Percentiles rank a stretch among this genome's conserved stretches.
Conservation (phyloP, 2,797 vertebrate genomes). For the Leptatherina wallacei region DNA sequence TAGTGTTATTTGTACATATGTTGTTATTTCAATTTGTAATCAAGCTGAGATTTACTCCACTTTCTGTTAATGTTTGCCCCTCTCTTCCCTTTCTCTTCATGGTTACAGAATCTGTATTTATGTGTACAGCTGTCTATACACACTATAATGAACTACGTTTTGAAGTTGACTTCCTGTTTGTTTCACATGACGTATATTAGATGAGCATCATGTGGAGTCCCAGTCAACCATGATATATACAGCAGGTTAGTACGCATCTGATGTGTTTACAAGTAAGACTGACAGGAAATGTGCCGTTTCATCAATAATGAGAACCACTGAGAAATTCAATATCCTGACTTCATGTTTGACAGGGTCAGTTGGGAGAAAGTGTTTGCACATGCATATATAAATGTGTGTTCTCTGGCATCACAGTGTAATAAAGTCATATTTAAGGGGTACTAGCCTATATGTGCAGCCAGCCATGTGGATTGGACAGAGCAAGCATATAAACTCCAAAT, state of each 20-base stretch:
- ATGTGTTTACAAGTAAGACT: conserved; percentile 19
- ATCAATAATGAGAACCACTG: conserved; percentile 38
- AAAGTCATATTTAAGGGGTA: conserved; percentile 37
- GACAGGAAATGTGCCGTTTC: conserved; percentile 37
- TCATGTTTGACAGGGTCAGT: conserved; percentile 17
- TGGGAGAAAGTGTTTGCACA: conserved; percentile 43
- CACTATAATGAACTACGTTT: neutral
- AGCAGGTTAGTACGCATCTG: neutral
- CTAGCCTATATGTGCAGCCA: conserved; percentile 15
- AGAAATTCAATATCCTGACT: conserved; percentile 66
- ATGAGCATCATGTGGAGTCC: neutral
- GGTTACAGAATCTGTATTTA: neutral
- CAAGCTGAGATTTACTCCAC: neutral
- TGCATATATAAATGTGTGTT: conserved; percentile 8
- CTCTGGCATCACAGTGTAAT: conserved; percentile 31
- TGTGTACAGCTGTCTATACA: neutral
- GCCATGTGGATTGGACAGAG: conserved; percentile 3
- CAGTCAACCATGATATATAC: conserved; percentile 14
- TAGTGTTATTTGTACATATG: too few species aligned
- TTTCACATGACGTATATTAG: neutral
- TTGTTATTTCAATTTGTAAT: too few species aligned
- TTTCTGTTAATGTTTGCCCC: neutral
- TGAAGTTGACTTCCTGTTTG: conserved; percentile 4
- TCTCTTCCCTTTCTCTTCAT: neutral
- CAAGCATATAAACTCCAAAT: neutral